Base-by-base conservation (phyloP, 1,140 invertebrate genomes). In the Penaeus chinensis region DNA sequence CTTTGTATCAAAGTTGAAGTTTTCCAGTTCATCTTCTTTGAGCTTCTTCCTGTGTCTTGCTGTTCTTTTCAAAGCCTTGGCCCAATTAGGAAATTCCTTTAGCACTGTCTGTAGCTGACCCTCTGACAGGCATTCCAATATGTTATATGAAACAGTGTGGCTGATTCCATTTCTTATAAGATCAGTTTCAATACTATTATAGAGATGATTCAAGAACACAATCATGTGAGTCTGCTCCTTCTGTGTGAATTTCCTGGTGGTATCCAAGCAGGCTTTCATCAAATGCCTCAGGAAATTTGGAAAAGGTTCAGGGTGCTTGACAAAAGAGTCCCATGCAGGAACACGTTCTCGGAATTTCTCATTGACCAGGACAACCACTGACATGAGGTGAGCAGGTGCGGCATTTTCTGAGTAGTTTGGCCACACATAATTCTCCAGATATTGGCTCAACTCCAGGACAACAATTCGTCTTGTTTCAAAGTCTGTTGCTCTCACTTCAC, bases 261-360 rank as follows among this genome's bases (percentile, higher is more conserved):
- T 94, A 84, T 93, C 93, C 2, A 98, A 92, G 84, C 95, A 94
- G 0, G 95, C 93, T 86, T 95, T 92, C 10, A 99, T 92, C 4
- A 99, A 95, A 91, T 96, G 95, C 88, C 95, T 94, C 91, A 99
- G 98, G 92, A 99, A 99, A 4, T 93, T 94, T 0, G 95, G 92
- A 93, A 99, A 99, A 85, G 98, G 94, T 0, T 95, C 94, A 0
- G 96, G 95, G 62, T 95, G 93, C 90, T 96, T 95, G 87, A 96
- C 94, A 91, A 99, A 98, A 22, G 95, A 94, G 94, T 96, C 95
- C 98, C 98, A 99, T n/a, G 98, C 97, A 89, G 96, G 96, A 20
- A 99, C 97, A 90, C 98, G 93, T 93, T 99, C 99, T 22, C 98
- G 93, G 91, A 99, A 99, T 92, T 99, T 99, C 91, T 99, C 98